Conservation (phyloP, 2,888 invertebrate species). For the Acrobasis repandana region DNA sequence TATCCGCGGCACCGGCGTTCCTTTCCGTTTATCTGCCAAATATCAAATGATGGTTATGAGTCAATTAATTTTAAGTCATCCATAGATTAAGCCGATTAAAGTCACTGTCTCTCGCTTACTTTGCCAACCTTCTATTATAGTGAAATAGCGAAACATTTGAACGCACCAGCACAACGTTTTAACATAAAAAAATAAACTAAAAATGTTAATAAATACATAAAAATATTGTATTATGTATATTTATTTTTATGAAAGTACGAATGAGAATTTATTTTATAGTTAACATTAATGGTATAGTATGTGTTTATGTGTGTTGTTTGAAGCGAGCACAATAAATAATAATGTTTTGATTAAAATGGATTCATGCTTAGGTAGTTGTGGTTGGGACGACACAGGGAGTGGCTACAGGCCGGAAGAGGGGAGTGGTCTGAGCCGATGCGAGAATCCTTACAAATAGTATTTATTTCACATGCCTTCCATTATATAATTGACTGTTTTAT, state of each 20-base stretch:
- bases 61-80: slow-evolving; percentile 82
- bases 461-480: background rate
- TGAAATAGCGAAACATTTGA: slow-evolving; percentile 54
- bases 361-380: slow-evolving; percentile 64
- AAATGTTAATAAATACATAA: slow-evolving; percentile 43
- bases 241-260: slow-evolving; percentile 58
- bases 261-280: slow-evolving; percentile 60
- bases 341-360: slow-evolving; percentile 54
- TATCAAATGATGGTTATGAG: slow-evolving; percentile 61
- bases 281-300: slow-evolving; percentile 48
- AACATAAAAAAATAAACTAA: slow-evolving; percentile 51
- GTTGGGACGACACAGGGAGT: slow-evolving; percentile 74
- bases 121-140: slow-evolving; percentile 64
- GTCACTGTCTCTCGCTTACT: slow-evolving; percentile 62
- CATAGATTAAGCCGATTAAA: slow-evolving; percentile 67
- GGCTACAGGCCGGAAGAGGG: slow-evolving; percentile 47
- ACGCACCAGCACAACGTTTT: slow-evolving; percentile 75
- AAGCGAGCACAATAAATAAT: slow-evolving; percentile 72
- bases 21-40: slow-evolving; percentile 58
- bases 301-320: slow-evolving; percentile 64
- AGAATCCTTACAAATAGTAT: slow-evolving; percentile 23
- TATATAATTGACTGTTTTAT: background rate
- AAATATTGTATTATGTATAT: slow-evolving; percentile 51
- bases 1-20: slow-evolving; percentile 3
- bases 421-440: slow-evolving; percentile 48